These are phyloP conservation scores for Pteronotus mesoamericanus DNA, from an alignment of 2,797 vertebrate genomes.

Conservation along the genomic window DNA sequence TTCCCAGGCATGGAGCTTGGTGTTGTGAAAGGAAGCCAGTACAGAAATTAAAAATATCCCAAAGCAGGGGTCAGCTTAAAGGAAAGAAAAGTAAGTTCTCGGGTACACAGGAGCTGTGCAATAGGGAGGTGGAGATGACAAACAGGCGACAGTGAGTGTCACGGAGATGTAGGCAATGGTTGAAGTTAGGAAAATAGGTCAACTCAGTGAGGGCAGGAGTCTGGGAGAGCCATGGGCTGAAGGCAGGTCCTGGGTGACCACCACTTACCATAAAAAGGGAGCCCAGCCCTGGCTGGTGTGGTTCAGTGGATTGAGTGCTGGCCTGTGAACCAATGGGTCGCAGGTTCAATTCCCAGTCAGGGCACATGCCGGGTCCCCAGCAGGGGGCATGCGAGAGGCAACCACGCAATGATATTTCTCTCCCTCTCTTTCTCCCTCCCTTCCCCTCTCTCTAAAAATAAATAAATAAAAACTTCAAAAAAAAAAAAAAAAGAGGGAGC, in stretches of 20 bases:
- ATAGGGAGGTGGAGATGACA: rapidly evolving
- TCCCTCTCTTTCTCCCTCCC: no score
- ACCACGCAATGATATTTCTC: no score
- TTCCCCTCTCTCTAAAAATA: no score
- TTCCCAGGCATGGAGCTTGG: neutral
- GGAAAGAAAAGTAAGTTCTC: neutral
- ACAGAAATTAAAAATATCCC: neutral
- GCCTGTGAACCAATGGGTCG: no score
- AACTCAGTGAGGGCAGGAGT: neutral
- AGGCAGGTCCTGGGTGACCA: neutral
- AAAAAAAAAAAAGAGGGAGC: no score
- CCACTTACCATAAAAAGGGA: no score
- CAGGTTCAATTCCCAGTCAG: no score
- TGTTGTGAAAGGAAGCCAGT: neutral
- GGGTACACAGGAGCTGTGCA: neutral
- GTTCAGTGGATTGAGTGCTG: no score
- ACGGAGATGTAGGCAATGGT: neutral
- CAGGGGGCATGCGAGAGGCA: no score
- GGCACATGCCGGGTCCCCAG: no score
- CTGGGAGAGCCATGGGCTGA: neutral
- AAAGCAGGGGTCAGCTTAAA: neutral
- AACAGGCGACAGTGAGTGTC: rapidly evolving
- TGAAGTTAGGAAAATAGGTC: rapidly evolving
- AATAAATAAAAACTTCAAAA: no score
- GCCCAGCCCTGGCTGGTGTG: no score